Base-by-base conservation (phyloP, 1,140 invertebrate species). In the Rhopalosiphum padi region DNA sequence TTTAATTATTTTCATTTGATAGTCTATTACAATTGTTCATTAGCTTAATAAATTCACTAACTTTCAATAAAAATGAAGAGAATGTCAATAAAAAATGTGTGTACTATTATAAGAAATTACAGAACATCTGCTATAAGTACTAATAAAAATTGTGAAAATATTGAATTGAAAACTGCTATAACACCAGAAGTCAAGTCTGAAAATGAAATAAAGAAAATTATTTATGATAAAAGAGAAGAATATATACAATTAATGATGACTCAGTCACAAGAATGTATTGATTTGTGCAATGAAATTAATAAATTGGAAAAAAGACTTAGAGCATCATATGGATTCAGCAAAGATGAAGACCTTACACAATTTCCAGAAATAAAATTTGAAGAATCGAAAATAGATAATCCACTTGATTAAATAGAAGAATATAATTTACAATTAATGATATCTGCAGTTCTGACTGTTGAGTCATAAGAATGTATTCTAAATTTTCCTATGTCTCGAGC, bases 291-390 rank as follows among this genome's bases (percentile, higher is more conserved):
- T 25, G 41, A 91, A 91, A 48, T 90, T 41, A 30, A 41, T n/a
- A 48, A 21, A 18, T 46, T 91, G 30, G 90, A 91, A 23, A 43
- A 25, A 35, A 91, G 37, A 91, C 4, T 91, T 0, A 82, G 60
- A 82, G 77, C 23, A 91, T 21, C 6, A 0, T 91, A 35, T 82
- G 60, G n/a, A 2, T 77, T 91, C 22, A 46, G 37, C 15, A 15
- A 48, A 0, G 6, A 91, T 23, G n/a, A 91, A 91, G 60, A 91
- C 82, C 4, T 48, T 23, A 90, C 25, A 48, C 0, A 2, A n/a
- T 91, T 82, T 91, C 68, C 43, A 48, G n/a, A n/a, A n/a, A 82
- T 82, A 7, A 82, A 46, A 51, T 91, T 91, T 48, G 15, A 91
- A 48, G 43, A 82, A 23, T 5, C 60, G n/a, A 35, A 35, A 88